phyloP scores from a whole-genome alignment of 2,797 vertebrate genomes.

The Girardinus metallicus region DNA sequence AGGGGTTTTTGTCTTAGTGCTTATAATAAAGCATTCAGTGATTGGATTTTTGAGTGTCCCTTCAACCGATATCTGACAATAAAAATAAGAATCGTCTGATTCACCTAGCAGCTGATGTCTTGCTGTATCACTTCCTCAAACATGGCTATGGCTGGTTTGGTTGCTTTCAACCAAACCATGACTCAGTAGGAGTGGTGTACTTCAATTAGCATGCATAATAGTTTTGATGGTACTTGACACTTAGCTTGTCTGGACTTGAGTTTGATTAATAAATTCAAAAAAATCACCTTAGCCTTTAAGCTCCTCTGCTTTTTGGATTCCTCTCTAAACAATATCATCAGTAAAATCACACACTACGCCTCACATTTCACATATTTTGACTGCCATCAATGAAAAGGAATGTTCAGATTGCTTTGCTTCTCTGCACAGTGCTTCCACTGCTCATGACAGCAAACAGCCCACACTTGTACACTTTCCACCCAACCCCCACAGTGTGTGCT shows the following conservation, averaged over 20 bases:
- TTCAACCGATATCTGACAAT: background rate
- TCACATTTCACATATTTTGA: conserved; percentile 39
- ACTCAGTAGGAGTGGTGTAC: background rate
- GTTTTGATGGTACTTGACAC: background rate
- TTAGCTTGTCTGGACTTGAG: background rate
- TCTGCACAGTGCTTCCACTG: conserved; percentile 35
- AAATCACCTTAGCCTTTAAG: background rate
- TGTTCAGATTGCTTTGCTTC: conserved; percentile 53
- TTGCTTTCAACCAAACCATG: background rate
- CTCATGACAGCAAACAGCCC: conserved; percentile 43
- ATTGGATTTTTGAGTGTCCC: background rate
- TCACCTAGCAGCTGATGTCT: background rate
- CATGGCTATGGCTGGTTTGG: background rate
- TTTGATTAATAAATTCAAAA: background rate
- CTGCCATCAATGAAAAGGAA: conserved; percentile 43
- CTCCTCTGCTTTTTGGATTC: background rate
- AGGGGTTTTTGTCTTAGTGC: background rate
- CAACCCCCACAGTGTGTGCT: conserved; percentile 60
- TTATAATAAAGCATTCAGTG: background rate
- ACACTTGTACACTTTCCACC: conserved; percentile 41
- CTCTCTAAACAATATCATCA: background rate
- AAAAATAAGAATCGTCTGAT: background rate
- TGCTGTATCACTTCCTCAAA: background rate
- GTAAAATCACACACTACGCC: conserved; percentile 9
- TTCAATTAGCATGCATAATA: background rate